Percentiles rank a stretch among this genome's conserved stretches.
phyloP scores from a whole-genome alignment of 2,113 vertebrate genomes.

The Odocoileus hemionus region DNA sequence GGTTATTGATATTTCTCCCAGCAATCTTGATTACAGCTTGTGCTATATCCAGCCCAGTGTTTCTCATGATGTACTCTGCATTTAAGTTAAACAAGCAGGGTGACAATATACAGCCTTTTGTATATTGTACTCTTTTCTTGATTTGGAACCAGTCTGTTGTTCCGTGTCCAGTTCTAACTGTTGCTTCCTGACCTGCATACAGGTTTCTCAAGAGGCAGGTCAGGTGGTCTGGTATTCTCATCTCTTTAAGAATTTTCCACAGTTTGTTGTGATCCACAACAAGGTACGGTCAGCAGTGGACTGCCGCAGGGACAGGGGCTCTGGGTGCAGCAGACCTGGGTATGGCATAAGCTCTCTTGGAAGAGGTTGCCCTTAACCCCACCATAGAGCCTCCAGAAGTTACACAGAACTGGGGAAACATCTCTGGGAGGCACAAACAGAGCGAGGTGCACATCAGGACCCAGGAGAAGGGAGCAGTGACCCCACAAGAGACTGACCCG shows the following conservation, averaged over 20 bases:
- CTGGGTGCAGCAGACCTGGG: neutral
- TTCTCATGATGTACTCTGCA: neutral
- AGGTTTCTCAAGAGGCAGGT: neutral
- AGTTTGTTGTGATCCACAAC: neutral
- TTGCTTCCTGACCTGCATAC: neutral
- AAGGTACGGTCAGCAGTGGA: neutral
- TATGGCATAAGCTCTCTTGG: neutral
- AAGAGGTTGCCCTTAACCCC: neutral
- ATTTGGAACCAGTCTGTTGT: neutral
- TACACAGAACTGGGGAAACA: neutral
- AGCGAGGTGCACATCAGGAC: neutral
- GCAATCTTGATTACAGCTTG: neutral
- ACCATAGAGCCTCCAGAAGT: neutral
- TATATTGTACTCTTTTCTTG: neutral
- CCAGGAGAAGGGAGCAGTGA: neutral
- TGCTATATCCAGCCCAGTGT: neutral
- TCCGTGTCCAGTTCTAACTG: neutral
- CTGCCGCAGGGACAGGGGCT: neutral
- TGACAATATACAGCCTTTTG: neutral
- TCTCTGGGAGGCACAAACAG: neutral
- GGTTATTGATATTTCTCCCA: neutral
- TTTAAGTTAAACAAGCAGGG: neutral
- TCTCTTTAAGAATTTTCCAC: neutral
- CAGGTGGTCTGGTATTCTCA: neutral
- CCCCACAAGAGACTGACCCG: neutral